Evolutionary conservation across 2,113 vertebrate genomes (phyloP).

Genomic region (Nipponia nippon): DNA sequence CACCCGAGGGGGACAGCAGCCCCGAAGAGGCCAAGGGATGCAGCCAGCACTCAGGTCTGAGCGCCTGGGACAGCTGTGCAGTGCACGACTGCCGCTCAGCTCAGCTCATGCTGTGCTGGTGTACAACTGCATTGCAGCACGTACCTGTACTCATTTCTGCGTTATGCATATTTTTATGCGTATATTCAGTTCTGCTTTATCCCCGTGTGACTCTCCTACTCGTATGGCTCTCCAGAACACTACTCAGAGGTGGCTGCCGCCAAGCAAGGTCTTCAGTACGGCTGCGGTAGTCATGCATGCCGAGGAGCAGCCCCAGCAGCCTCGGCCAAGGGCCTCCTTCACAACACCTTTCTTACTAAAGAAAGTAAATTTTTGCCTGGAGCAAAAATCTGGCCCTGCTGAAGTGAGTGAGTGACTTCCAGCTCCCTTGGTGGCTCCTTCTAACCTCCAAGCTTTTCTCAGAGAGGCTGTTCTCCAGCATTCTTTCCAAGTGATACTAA

Average conservation of each 20-base stretch:
- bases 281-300: too few species aligned
- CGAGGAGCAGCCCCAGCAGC: neutral
- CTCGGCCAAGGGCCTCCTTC: neutral
- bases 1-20: neutral
- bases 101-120: neutral
- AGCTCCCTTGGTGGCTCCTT: neutral
- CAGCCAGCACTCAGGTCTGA: neutral
- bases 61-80: neutral
- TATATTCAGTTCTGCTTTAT: neutral
- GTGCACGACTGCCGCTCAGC: rapidly evolving
- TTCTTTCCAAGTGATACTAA: slow-evolving; percentile 24
- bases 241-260: neutral
- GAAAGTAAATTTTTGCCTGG: neutral
- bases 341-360: neutral
- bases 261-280: neutral
- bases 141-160: neutral
- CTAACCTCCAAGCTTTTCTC: slow-evolving; percentile 10
- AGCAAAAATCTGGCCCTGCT: neutral
- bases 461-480: neutral
- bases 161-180: neutral
- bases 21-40: neutral
- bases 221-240: neutral
- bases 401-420: neutral
- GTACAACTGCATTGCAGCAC: neutral
- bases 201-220: neutral